Conservation (phyloP, 2,888 invertebrate genomes). For the Orchesella flavescens region DNA sequence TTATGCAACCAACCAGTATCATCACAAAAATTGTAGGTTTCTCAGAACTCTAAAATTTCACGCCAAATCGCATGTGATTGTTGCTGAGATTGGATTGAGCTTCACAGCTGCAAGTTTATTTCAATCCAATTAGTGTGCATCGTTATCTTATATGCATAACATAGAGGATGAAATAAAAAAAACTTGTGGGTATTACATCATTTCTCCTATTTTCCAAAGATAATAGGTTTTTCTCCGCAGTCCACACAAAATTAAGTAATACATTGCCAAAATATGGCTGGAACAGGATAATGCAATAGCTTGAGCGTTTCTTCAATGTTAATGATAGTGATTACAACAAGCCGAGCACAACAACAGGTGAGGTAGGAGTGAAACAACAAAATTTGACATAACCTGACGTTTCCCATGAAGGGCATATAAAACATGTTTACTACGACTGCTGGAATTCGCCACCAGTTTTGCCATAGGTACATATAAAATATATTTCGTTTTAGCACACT, state of each 20-base stretch:
- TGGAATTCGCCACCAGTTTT: neutral
- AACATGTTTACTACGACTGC: constrained; percentile 1
- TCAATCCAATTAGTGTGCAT: too few species aligned
- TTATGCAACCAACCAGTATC: too few species aligned
- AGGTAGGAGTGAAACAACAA: constrained; percentile 11
- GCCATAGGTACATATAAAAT: neutral
- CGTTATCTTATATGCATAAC: too few species aligned
- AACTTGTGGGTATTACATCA: neutral
- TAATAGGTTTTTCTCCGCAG: too few species aligned
- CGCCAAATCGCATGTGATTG: too few species aligned
- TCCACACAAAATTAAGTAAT: too few species aligned
- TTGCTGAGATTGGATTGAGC: too few species aligned
- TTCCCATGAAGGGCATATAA: constrained; percentile 21
- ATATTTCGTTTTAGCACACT: neutral
- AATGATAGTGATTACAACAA: constrained; percentile 9
- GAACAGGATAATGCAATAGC: neutral
- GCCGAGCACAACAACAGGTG: constrained; percentile 8
- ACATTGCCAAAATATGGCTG: neutral
- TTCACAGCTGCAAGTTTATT: too few species aligned
- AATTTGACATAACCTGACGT: constrained; percentile 51
- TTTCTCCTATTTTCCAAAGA: neutral
- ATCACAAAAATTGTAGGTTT: too few species aligned
- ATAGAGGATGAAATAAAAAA: neutral
- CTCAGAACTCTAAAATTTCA: too few species aligned
- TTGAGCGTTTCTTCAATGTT: neutral